Conservation (phyloP, 2,797 vertebrate species). For the Notamacropus eugenii region DNA sequence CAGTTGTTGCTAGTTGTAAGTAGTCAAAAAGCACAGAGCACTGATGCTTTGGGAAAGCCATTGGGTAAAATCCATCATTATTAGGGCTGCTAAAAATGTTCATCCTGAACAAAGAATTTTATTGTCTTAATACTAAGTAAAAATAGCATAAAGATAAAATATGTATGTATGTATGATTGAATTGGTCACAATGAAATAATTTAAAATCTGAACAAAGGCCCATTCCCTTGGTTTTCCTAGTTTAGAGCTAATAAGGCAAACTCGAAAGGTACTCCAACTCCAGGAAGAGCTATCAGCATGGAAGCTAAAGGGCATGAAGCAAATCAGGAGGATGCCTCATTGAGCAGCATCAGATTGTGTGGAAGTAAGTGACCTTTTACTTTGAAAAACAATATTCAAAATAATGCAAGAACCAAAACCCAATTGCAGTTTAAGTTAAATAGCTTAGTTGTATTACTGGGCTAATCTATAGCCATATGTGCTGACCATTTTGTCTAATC, state of each 20-base stretch:
- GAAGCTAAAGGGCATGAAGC: constrained; percentile 78
- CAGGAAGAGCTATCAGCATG: constrained; percentile 85
- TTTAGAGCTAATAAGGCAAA: constrained; percentile 83
- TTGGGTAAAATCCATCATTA: neutral
- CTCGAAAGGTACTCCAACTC: constrained; percentile 84
- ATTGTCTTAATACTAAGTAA: constrained; percentile 9
- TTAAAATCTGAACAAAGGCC: constrained; percentile 1
- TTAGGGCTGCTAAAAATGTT: constrained; percentile 22
- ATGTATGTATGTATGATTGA: constrained; percentile 25
- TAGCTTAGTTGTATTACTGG: constrained; percentile 36
- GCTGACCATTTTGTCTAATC: constrained; percentile 24
- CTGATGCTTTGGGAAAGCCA: constrained; percentile 32
- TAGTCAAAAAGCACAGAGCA: neutral
- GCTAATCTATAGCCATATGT: neutral
- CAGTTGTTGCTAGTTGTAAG: constrained; percentile 4
- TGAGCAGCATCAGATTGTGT: constrained; percentile 41
- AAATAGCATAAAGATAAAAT: neutral
- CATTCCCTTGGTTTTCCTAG: constrained; percentile 76
- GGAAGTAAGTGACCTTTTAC: constrained; percentile 61
- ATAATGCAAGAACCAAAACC: neutral
- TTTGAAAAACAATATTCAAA: constrained; percentile 40
- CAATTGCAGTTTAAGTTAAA: neutral
- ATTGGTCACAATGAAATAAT: constrained; percentile 29
- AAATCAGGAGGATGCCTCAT: constrained; percentile 69
- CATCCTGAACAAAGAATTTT: constrained; percentile 40